These are phyloP conservation scores for Drosophila multiciliata DNA, from an alignment of 2,888 invertebrate species.

Conservation along the genomic window DNA sequence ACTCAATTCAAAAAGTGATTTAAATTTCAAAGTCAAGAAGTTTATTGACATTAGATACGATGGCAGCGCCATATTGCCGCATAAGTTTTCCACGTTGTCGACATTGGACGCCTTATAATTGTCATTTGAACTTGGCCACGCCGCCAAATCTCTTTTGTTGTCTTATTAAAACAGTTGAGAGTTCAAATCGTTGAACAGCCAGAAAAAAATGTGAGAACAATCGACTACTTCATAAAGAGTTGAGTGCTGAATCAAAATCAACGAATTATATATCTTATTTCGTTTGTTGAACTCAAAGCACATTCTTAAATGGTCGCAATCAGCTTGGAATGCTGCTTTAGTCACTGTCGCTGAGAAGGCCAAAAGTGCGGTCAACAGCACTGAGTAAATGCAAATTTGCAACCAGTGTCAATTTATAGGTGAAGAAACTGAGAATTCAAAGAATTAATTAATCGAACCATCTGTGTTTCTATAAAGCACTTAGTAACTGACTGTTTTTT, in stretches of 20 bases:
- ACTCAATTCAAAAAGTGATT: conserved; percentile 59
- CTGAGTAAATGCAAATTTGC: conserved; percentile 31
- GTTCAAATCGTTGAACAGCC: conserved; percentile 54
- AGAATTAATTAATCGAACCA: neutral
- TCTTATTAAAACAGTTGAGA: conserved; percentile 62
- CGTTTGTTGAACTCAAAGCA: conserved; percentile 62
- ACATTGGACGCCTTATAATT: conserved; percentile 33
- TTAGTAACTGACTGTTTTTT: neutral
- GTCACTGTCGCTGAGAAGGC: conserved; percentile 27
- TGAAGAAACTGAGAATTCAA: conserved; percentile 17
- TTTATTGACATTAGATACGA: conserved; percentile 74
- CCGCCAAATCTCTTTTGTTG: conserved; percentile 34
- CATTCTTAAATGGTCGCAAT: conserved; percentile 35
- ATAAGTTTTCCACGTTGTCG: conserved; percentile 51
- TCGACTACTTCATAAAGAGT: neutral
- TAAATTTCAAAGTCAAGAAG: conserved; percentile 69
- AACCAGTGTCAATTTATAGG: conserved; percentile 28
- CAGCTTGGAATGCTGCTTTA: conserved; percentile 12
- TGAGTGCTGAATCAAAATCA: conserved; percentile 33
- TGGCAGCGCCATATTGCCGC: conserved; percentile 1
- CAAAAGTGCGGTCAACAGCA: conserved; percentile 48
- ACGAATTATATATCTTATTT: conserved; percentile 54
- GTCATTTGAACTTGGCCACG: conserved; percentile 32
- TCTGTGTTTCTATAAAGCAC: neutral
- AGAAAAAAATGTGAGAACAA: conserved; percentile 42